Conservation (phyloP, 1,140 invertebrate genomes). For the Philotrypesis tridentata region DNA sequence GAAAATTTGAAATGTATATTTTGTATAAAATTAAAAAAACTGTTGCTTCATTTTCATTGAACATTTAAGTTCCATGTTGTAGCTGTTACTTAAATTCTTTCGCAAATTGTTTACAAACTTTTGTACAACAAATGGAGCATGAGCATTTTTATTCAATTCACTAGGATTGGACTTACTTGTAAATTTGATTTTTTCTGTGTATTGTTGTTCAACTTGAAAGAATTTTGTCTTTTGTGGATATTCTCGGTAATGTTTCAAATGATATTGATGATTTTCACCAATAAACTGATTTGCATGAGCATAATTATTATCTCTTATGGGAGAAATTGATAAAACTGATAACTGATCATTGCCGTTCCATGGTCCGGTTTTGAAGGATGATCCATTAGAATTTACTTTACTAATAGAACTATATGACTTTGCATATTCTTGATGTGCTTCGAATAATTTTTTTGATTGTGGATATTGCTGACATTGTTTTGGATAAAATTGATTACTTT, state of each 20-base stretch:
- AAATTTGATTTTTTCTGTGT: neutral
- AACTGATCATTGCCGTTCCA: too few relatives aligned
- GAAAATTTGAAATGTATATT: constrained; percentile 10
- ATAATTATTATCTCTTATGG: too few relatives aligned
- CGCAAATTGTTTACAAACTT: constrained; percentile 34
- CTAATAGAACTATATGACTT: neutral
- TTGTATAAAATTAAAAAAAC: neutral
- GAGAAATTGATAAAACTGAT: too few relatives aligned
- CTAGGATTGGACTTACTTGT: neutral
- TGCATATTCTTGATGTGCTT: neutral
- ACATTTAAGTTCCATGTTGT: constrained; percentile 38
- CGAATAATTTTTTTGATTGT: neutral
- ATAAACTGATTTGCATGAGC: too few relatives aligned
- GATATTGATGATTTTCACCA: too few relatives aligned
- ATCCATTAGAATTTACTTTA: neutral
- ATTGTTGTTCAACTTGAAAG: too few relatives aligned
- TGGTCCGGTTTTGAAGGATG: too few relatives aligned
- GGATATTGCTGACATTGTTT: neutral
- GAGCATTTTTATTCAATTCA: neutral
- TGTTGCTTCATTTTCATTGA: constrained; percentile 31
- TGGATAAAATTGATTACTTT: neutral
- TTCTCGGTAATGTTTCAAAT: too few relatives aligned
- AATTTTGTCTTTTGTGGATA: too few relatives aligned
- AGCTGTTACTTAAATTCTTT: constrained; percentile 11
- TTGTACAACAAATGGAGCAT: neutral